A percentile compares a stretch with the other conserved stretches of the same genome.
Conservation (phyloP, 2,888 invertebrate species). For the Ophioninae sp. region DNA sequence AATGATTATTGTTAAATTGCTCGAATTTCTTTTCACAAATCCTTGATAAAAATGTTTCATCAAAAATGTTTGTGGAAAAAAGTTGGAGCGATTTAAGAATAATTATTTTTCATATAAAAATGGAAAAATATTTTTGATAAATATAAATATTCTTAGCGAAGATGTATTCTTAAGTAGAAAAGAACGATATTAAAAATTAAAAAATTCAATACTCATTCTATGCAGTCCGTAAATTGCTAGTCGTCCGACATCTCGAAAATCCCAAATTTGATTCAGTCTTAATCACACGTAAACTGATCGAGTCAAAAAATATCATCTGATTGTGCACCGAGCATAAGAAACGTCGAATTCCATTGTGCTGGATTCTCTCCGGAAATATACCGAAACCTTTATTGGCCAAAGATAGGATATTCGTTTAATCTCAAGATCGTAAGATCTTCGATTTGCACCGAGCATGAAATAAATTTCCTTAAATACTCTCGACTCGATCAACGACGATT, state of each 20-base stretch:
- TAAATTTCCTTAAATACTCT: not conserved
- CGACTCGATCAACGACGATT: not conserved
- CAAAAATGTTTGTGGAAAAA: not conserved
- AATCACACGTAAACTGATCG: not conserved
- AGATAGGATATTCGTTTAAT: not conserved
- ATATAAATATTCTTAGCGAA: too few relatives aligned
- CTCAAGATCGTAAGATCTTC: not conserved
- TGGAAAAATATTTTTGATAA: not conserved
- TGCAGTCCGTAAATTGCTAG: not conserved
- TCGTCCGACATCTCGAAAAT: not conserved
- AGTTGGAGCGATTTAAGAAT: too few relatives aligned
- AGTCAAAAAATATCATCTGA: not conserved
- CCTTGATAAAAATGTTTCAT: too few relatives aligned
- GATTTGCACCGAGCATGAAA: constrained; percentile 5
- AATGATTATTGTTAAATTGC: too few relatives aligned
- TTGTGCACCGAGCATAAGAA: not conserved
- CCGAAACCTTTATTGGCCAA: too few relatives aligned
- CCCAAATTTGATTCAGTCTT: not conserved
- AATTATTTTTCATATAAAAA: too few relatives aligned
- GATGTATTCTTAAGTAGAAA: too few relatives aligned
- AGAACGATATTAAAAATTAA: not conserved
- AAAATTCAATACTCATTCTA: not conserved
- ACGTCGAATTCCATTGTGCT: not conserved
- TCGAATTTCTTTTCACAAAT: too few relatives aligned
- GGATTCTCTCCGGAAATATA: not conserved